Evolutionary conservation across 2,797 vertebrate species (phyloP).

Genomic region (Pantherophis vulpinus): DNA sequence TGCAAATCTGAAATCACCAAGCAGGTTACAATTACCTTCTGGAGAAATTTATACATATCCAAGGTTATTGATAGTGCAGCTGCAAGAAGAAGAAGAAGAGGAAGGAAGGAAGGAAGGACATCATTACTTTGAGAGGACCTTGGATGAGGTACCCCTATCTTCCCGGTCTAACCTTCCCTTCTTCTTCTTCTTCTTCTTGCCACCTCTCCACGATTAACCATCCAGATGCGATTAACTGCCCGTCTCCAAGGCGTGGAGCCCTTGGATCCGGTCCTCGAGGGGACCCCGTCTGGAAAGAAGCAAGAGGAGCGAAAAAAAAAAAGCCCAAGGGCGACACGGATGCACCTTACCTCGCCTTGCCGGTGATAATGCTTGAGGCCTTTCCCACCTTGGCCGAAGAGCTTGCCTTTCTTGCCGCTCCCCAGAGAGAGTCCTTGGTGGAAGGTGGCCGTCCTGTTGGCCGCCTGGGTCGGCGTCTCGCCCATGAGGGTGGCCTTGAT

Average conservation of each 20-base stretch:
- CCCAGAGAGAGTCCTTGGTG: constrained; percentile 74
- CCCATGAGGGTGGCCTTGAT: constrained; percentile 87
- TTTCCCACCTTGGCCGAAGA: constrained; percentile 82
- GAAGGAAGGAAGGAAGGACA: too few relatives aligned
- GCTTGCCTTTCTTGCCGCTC: constrained; percentile 84
- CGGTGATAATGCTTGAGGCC: constrained; percentile 55
- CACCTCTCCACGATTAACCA: not conserved
- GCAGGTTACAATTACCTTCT: not conserved
- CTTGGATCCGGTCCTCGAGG: not conserved
- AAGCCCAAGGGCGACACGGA: accelerated
- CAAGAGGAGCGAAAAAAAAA: too few relatives aligned
- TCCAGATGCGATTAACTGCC: not conserved
- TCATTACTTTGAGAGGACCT: not conserved
- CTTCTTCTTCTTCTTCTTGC: not conserved
- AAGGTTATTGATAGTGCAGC: not conserved
- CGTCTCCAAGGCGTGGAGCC: not conserved
- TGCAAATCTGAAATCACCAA: not conserved
- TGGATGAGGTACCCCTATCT: not conserved
- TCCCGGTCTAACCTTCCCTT: not conserved
- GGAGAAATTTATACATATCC: not conserved
- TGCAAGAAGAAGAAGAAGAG: not conserved
- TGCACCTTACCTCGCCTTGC: constrained; percentile 67
- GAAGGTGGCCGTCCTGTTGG: constrained; percentile 76
- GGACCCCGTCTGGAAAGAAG: not conserved
- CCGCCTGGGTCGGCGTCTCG: constrained; percentile 80